These are phyloP conservation scores for Mormyrus lacerda DNA, from an alignment of 2,113 vertebrate species.

Conservation along the genomic window DNA sequence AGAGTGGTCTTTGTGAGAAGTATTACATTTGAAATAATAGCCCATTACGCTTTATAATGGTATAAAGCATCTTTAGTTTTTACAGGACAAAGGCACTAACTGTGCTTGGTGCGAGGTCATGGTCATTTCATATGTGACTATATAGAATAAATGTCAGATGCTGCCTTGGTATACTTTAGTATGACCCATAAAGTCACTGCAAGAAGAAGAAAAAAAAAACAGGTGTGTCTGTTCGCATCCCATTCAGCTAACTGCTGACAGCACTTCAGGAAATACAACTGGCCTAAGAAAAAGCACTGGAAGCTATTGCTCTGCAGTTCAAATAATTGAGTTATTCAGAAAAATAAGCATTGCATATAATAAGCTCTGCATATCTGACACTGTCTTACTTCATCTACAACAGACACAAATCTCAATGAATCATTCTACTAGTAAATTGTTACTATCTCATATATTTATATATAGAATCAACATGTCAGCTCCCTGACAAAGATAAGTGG, in stretches of 20 bases:
- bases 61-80: constrained; percentile 93
- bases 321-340: neutral
- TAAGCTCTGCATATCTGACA: neutral
- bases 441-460: constrained; percentile 50
- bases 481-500: neutral
- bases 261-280: constrained; percentile 52
- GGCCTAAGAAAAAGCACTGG: neutral
- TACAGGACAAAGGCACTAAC: constrained; percentile 93
- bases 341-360: neutral
- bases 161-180: constrained; percentile 92
- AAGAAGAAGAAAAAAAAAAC: constrained; percentile 85
- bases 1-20: constrained; percentile 90
- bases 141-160: constrained; percentile 85
- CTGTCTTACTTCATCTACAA: neutral
- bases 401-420: neutral
- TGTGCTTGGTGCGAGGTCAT: constrained; percentile 90
- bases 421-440: constrained; percentile 16
- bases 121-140: constrained; percentile 95
- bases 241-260: constrained; percentile 84
- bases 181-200: constrained; percentile 99
- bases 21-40: constrained; percentile 83
- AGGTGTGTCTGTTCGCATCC: constrained; percentile 85
- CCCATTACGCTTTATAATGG: constrained; percentile 90
- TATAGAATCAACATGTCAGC: constrained; percentile 58
- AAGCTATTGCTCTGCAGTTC: neutral